Evolutionary conservation across 2,888 invertebrate genomes (phyloP).

Genomic region (Crepidodera aurea): DNA sequence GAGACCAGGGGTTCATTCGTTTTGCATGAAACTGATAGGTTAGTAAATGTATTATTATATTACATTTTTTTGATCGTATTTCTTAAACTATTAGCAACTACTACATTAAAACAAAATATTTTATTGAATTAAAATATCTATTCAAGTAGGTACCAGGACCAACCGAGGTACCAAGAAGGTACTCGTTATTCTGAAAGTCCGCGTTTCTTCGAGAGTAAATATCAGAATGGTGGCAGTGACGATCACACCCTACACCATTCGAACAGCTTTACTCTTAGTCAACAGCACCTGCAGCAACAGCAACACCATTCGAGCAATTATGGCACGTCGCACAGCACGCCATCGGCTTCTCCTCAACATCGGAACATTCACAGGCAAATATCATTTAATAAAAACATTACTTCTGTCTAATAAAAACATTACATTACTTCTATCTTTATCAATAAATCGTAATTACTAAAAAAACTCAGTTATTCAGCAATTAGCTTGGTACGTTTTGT

Average conservation of each 20-base stretch:
- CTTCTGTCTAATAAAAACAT: too few species aligned
- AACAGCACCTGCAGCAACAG: constrained; percentile 58
- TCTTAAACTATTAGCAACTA: too few species aligned
- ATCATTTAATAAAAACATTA: constrained; percentile 55
- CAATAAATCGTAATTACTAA: too few species aligned
- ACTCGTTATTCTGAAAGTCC: constrained; percentile 48
- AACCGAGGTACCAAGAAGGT: constrained; percentile 41
- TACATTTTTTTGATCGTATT: too few species aligned
- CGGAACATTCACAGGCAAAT: constrained; percentile 66
- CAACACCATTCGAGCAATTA: constrained; percentile 65
- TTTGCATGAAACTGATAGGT: constrained; percentile 65
- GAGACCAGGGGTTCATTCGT: constrained; percentile 67
- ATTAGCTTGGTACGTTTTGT: too few species aligned
- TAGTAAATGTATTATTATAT: background rate
- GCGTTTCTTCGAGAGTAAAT: constrained; percentile 50
- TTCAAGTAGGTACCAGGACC: constrained; percentile 30
- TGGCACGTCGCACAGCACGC: constrained; percentile 63
- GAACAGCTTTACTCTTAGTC: constrained; percentile 68
- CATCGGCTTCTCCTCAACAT: constrained; percentile 73
- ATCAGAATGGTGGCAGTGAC: constrained; percentile 50
- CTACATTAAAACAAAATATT: too few species aligned
- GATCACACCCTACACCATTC: constrained; percentile 63
- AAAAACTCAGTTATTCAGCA: too few species aligned
- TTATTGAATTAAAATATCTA: too few species aligned
- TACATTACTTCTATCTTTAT: too few species aligned